Conservation (phyloP, 1,140 invertebrate genomes). For the Conus betulinus region DNA sequence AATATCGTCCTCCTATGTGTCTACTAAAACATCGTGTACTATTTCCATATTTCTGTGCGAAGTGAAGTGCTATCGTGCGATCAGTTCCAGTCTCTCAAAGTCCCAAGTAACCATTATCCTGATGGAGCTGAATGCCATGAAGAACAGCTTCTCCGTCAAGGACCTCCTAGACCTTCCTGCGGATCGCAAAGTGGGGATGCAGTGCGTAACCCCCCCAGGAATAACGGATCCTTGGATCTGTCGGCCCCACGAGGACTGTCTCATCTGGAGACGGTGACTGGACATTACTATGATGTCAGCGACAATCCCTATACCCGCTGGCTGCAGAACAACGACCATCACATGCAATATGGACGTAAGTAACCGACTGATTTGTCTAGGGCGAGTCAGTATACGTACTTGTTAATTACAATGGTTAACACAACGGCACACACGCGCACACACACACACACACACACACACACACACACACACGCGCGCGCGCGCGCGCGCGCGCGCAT, state of each 20-base stretch:
- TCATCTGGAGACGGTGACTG: conserved; percentile 18
- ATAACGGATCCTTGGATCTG: conserved; percentile 24
- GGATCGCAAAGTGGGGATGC: conserved; percentile 30
- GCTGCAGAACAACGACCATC: conserved; percentile 66
- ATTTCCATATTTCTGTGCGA: no score
- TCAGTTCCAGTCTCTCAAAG: no score
- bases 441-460: no score
- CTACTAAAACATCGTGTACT: no score
- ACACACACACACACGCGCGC: no score
- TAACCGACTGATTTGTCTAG: background rate
- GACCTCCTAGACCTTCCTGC: conserved; percentile 68
- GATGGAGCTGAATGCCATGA: conserved; percentile 58
- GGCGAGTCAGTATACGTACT: no score
- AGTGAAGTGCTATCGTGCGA: no score
- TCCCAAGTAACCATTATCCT: no score
- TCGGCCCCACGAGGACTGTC: conserved; percentile 15
- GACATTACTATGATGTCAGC: conserved; percentile 57
- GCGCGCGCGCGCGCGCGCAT: no score
- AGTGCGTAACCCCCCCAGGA: background rate
- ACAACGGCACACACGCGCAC: no score
- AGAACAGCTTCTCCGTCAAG: conserved; percentile 69
- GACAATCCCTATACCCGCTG: conserved; percentile 71
- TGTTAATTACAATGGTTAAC: no score
- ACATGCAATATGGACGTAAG: conserved; percentile 46
- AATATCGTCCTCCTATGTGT: no score